These are phyloP conservation scores for Indicator maculatus DNA, from an alignment of 2,113 vertebrate genomes.

Conservation along the genomic window DNA sequence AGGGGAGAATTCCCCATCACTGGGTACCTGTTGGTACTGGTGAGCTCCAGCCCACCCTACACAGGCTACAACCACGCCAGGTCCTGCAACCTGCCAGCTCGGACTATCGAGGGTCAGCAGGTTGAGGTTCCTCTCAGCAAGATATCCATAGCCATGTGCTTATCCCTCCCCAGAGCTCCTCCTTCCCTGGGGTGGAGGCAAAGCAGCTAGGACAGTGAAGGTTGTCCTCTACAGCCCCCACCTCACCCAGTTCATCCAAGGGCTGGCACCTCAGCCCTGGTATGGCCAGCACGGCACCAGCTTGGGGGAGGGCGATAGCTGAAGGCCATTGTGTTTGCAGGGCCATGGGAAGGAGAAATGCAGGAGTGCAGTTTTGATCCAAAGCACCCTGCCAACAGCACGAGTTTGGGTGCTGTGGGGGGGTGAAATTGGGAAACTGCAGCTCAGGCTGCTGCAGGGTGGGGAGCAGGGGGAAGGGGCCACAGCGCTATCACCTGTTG, in stretches of 20 bases:
- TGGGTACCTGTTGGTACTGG: neutral
- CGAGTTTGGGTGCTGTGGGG: accelerated
- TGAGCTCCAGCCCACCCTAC: neutral
- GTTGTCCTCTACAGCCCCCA: neutral
- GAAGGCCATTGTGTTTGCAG: accelerated
- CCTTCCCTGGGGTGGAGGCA: neutral
- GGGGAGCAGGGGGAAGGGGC: neutral
- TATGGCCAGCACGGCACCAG: neutral
- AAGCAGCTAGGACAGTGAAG: neutral
- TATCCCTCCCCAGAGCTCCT: neutral
- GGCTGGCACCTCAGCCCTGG: neutral
- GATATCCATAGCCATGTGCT: accelerated
- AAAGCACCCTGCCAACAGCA: accelerated
- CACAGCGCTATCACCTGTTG: accelerated
- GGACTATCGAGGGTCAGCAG: accelerated
- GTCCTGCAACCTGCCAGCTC: neutral
- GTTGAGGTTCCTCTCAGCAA: neutral
- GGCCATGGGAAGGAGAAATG: neutral
- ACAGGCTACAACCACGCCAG: neutral
- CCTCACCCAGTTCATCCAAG: accelerated
- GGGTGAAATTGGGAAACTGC: accelerated
- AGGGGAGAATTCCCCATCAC: neutral
- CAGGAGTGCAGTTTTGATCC: accelerated
- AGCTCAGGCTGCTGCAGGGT: neutral
- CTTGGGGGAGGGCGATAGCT: neutral